These are phyloP conservation scores for Seira musarum DNA, from an alignment of 2,888 invertebrate genomes.

Conservation along the genomic window DNA sequence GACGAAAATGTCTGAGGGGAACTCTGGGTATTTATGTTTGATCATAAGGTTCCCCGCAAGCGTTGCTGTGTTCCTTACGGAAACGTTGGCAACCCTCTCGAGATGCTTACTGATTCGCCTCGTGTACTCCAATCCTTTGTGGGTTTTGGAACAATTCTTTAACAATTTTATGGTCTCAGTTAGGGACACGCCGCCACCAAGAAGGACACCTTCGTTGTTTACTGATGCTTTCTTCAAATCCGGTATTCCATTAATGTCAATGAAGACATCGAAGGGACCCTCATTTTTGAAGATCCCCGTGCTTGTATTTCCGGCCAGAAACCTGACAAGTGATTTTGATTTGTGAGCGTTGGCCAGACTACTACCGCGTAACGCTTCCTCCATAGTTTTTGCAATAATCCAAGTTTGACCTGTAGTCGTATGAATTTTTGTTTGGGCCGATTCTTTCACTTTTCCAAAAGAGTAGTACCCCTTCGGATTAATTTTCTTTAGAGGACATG, in stretches of 20 bases:
- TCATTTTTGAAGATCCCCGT: constrained; percentile 73
- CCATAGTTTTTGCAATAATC: constrained; percentile 60
- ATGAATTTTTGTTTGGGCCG: constrained; percentile 17
- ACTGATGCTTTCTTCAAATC: constrained; percentile 50
- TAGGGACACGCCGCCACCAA: constrained; percentile 75
- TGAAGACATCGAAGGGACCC: constrained; percentile 48
- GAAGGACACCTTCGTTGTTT: constrained; percentile 67
- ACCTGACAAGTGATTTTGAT: constrained; percentile 76
- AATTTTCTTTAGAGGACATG: too few species aligned
- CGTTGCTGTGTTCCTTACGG: constrained; percentile 76
- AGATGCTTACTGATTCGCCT: constrained; percentile 78
- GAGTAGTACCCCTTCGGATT: too few species aligned
- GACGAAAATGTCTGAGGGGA: constrained; percentile 81
- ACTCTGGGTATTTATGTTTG: constrained; percentile 79
- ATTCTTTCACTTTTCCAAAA: constrained; percentile 4
- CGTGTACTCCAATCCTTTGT: constrained; percentile 77
- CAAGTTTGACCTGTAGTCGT: constrained; percentile 61
- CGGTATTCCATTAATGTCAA: constrained; percentile 57
- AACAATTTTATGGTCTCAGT: constrained; percentile 73
- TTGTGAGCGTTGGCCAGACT: constrained; percentile 18
- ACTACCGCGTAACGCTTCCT: constrained; percentile 43
- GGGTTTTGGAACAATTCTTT: constrained; percentile 20
- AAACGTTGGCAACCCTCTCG: constrained; percentile 80
- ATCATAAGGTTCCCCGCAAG: constrained; percentile 82
- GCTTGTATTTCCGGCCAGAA: constrained; percentile 84